phyloP scores from a whole-genome alignment of 2,797 vertebrate species.

The Crocidura indochinensis region DNA sequence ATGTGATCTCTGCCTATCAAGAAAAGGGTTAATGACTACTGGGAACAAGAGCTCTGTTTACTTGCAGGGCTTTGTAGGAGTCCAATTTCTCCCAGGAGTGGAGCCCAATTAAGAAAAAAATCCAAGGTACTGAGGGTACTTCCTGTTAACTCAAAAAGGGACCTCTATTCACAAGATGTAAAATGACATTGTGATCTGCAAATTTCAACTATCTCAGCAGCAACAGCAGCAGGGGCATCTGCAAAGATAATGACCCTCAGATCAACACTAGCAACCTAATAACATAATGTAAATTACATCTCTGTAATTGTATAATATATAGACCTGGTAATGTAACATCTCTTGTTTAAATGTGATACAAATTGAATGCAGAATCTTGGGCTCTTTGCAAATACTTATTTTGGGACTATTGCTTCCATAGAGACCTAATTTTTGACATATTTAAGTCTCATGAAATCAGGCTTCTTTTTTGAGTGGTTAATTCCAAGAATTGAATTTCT shows the following conservation, averaged over 20 bases:
- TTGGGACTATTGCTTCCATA: slow-evolving; percentile 12
- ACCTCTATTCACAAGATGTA: slow-evolving; percentile 52
- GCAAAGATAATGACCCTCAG: slow-evolving; percentile 66
- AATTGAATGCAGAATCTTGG: slow-evolving; percentile 79
- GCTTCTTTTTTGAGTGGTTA: background rate
- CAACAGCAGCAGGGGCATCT: slow-evolving; percentile 55
- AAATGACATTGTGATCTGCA: background rate
- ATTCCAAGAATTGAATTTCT: background rate
- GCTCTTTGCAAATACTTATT: slow-evolving; percentile 40
- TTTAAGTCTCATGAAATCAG: background rate
- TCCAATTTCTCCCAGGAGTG: slow-evolving; percentile 64
- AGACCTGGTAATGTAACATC: slow-evolving; percentile 76
- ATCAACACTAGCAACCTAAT: slow-evolving; percentile 79
- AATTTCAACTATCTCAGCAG: background rate
- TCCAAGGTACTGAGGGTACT: slow-evolving; percentile 17
- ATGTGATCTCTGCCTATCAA: slow-evolving; percentile 5
- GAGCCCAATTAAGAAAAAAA: slow-evolving; percentile 70
- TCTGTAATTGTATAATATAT: slow-evolving; percentile 69
- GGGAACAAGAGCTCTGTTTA: slow-evolving; percentile 58
- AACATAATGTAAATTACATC: slow-evolving; percentile 84
- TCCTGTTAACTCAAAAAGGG: slow-evolving; percentile 49
- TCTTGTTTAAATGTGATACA: slow-evolving; percentile 80
- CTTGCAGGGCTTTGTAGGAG: slow-evolving; percentile 68
- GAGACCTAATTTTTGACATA: background rate
- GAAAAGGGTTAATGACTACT: slow-evolving; percentile 79